These are phyloP conservation scores for Drosophila meridiana DNA, from an alignment of 2,888 invertebrate species.

Conservation along the genomic window DNA sequence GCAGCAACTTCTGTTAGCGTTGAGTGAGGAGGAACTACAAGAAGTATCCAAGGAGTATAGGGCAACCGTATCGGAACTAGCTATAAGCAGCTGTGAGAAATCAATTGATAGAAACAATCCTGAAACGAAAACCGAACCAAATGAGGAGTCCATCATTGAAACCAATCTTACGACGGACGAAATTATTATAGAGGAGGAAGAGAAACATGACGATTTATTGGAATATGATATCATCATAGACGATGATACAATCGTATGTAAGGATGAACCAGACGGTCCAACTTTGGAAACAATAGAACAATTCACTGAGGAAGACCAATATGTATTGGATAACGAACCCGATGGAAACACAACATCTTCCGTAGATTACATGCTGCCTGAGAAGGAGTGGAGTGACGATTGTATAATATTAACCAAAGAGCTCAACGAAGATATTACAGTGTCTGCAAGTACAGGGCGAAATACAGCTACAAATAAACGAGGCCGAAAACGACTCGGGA, in stretches of 20 bases:
- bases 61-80: slow-evolving; percentile 17
- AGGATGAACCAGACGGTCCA: slow-evolving; percentile 6
- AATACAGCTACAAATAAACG: slow-evolving; percentile 24
- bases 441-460: neutral
- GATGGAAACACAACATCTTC: neutral
- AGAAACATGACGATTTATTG: slow-evolving; percentile 13
- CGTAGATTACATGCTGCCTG: slow-evolving; percentile 12
- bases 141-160: slow-evolving; percentile 14
- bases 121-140: slow-evolving; percentile 10
- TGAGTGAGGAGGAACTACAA: slow-evolving; percentile 39
- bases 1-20: slow-evolving; percentile 29
- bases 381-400: slow-evolving; percentile 23
- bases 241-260: slow-evolving; percentile 14
- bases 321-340: slow-evolving; percentile 6
- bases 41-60: slow-evolving; percentile 43
- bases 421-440: slow-evolving; percentile 18
- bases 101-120: neutral
- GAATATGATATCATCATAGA: slow-evolving; percentile 48
- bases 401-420: slow-evolving; percentile 20
- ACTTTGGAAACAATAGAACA: slow-evolving; percentile 1
- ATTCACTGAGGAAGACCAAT: neutral
- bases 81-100: slow-evolving; percentile 9
- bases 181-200: slow-evolving; percentile 4
- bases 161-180: neutral
- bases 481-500: slow-evolving; percentile 40